Evolutionary conservation across 2,888 invertebrate genomes (phyloP).

Genomic region (Athripsodes cinereus): DNA sequence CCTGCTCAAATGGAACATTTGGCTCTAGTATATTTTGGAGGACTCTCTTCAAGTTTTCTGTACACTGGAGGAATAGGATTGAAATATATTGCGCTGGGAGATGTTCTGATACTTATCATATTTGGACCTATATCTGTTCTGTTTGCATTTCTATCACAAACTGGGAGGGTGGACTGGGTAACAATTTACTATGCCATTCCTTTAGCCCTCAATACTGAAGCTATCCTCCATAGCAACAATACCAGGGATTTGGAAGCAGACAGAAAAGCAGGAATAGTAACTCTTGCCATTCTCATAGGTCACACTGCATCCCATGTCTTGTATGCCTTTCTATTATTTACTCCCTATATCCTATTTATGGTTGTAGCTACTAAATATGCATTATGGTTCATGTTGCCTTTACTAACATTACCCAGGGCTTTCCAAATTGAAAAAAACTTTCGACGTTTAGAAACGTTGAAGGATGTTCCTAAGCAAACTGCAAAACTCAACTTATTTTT

Average conservation of each 20-base stretch:
- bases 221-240: constrained; percentile 92
- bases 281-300: constrained; percentile 89
- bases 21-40: constrained; percentile 91
- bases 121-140: constrained; percentile 93
- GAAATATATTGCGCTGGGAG: constrained; percentile 92
- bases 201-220: constrained; percentile 88
- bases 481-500: constrained; percentile 87
- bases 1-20: constrained; percentile 93
- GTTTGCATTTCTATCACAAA: constrained; percentile 90
- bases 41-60: constrained; percentile 90
- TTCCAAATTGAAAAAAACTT: constrained; percentile 89
- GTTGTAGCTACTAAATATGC: constrained; percentile 81
- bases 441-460: constrained; percentile 69
- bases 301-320: constrained; percentile 85
- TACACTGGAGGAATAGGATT: constrained; percentile 95
- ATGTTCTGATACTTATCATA: constrained; percentile 83
- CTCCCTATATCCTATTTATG: constrained; percentile 85
- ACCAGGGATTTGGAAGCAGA: constrained; percentile 88
- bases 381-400: constrained; percentile 81
- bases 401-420: constrained; percentile 80
- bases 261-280: constrained; percentile 85
- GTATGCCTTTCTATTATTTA: constrained; percentile 83
- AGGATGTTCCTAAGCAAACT: constrained; percentile 78
- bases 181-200: constrained; percentile 92
- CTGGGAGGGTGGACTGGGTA: constrained; percentile 84